A percentile compares a stretch with the other conserved stretches of the same genome.
These are phyloP conservation scores for Augochlorella aurata DNA, from an alignment of 2,888 invertebrate genomes.

Conservation along the genomic window DNA sequence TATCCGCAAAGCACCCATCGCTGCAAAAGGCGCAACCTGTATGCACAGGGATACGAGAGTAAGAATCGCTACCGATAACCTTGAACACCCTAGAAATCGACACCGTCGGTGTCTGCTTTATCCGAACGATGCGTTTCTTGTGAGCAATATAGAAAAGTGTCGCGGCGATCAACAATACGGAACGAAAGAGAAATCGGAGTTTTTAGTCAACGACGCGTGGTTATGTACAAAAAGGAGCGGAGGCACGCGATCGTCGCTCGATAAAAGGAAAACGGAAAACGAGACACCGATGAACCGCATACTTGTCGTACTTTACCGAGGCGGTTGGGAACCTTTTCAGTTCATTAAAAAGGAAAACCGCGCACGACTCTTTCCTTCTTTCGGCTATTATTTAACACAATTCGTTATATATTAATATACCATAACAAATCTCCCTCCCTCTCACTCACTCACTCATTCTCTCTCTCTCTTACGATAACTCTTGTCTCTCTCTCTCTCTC, in stretches of 20 bases:
- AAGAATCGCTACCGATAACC: constrained; percentile 43
- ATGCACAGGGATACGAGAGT: too few relatives aligned
- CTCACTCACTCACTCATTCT: constrained; percentile 50
- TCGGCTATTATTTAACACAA: constrained; percentile 66
- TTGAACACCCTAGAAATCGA: constrained; percentile 57
- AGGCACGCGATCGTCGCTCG: constrained; percentile 22
- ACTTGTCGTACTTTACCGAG: constrained; percentile 6
- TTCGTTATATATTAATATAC: constrained; percentile 61
- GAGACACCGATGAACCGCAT: constrained; percentile 46
- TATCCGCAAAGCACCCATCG: neutral
- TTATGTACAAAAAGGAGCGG: constrained; percentile 59
- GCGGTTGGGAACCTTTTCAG: constrained; percentile 27
- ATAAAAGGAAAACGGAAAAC: constrained; percentile 38
- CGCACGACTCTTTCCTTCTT: constrained; percentile 54
- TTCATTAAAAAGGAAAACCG: constrained; percentile 38
- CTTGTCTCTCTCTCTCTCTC: constrained; percentile 10
- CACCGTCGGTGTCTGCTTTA: constrained; percentile 52
- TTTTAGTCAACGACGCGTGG: constrained; percentile 37
- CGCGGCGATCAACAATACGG: constrained; percentile 37
- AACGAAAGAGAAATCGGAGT: constrained; percentile 40
- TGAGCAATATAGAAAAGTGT: constrained; percentile 42
- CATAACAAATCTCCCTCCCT: constrained; percentile 61
- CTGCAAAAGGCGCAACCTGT: too few relatives aligned
- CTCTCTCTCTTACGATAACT: constrained; percentile 24
- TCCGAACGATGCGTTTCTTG: constrained; percentile 32